These are phyloP conservation scores for Phalloptychus januarius DNA, from an alignment of 2,797 vertebrate genomes.

Conservation along the genomic window DNA sequence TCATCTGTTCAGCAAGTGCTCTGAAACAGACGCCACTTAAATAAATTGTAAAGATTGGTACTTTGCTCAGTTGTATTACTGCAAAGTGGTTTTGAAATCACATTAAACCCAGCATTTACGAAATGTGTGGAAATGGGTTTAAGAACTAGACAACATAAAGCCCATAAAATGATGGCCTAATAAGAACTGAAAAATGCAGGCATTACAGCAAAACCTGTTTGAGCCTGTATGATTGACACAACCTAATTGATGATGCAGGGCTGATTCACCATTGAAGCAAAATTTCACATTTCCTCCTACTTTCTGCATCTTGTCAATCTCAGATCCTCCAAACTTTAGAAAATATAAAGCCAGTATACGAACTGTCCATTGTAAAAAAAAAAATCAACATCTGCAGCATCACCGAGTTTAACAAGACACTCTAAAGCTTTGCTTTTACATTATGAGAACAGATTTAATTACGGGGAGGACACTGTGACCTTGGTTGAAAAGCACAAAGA, in stretches of 20 bases:
- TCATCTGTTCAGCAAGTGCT: not conserved
- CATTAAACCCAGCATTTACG: not conserved
- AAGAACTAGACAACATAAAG: not conserved
- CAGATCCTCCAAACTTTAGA: not conserved
- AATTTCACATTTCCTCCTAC: slow-evolving; percentile 10
- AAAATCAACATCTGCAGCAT: not conserved
- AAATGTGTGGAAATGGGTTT: not conserved
- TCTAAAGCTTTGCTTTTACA: not conserved
- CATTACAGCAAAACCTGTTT: not conserved
- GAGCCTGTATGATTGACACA: not conserved
- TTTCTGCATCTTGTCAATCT: not conserved
- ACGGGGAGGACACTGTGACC: not conserved
- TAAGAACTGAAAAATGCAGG: not conserved
- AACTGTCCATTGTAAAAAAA: not conserved
- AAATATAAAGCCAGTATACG: not conserved
- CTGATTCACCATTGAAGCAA: slow-evolving; percentile 21
- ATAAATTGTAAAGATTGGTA: not conserved
- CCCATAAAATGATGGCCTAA: not conserved
- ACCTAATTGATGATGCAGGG: not conserved
- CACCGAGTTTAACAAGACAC: not conserved
- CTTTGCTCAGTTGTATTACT: not conserved
- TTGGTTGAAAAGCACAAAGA: not conserved
- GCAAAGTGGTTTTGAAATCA: not conserved
- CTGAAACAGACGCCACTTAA: not conserved
- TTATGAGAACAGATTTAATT: not conserved